Percentiles rank a stretch among this genome's conserved stretches.
These are phyloP conservation scores for Drosophila mercatorum DNA, from an alignment of 2,888 invertebrate species.

Conservation along the genomic window DNA sequence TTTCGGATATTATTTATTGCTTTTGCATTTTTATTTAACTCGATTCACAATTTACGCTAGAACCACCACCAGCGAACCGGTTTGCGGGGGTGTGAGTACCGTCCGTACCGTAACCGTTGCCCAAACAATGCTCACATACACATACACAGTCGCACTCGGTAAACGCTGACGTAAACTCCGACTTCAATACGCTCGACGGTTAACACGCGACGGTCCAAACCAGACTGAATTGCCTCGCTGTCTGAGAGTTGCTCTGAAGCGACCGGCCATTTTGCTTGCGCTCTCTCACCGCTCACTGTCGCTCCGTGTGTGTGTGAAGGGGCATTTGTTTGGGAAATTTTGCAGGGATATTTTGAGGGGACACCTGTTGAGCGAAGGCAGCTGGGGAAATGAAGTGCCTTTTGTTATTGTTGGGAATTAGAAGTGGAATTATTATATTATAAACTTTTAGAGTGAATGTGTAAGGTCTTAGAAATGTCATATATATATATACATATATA, in stretches of 20 bases:
- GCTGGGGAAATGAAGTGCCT: background rate
- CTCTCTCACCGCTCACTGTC: slow-evolving; percentile 18
- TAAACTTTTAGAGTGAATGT: background rate
- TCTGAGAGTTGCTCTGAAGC: slow-evolving; percentile 24
- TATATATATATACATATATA: background rate
- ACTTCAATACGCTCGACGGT: slow-evolving; percentile 39
- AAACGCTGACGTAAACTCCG: slow-evolving; percentile 50
- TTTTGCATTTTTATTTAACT: slow-evolving; percentile 59
- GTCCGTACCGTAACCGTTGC: slow-evolving; percentile 59
- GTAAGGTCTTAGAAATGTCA: background rate
- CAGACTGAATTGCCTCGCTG: slow-evolving; percentile 47
- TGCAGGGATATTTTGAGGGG: slow-evolving; percentile 35
- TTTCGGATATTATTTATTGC: slow-evolving; percentile 50
- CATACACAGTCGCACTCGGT: slow-evolving; percentile 33
- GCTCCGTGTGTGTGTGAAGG: slow-evolving; percentile 42
- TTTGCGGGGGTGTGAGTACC: slow-evolving; percentile 70
- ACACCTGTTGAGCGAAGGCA: slow-evolving; percentile 38
- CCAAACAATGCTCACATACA: slow-evolving; percentile 58
- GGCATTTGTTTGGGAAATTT: slow-evolving; percentile 59
- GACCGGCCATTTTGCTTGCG: slow-evolving; percentile 41
- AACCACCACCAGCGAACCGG: slow-evolving; percentile 68
- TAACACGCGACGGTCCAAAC: slow-evolving; percentile 62
- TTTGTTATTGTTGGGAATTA: background rate
- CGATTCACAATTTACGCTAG: slow-evolving; percentile 22
- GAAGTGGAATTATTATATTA: background rate